Percentiles rank a stretch among this genome's conserved stretches.
Conservation (phyloP, 2,797 vertebrate genomes). For the Myotis planiceps region DNA sequence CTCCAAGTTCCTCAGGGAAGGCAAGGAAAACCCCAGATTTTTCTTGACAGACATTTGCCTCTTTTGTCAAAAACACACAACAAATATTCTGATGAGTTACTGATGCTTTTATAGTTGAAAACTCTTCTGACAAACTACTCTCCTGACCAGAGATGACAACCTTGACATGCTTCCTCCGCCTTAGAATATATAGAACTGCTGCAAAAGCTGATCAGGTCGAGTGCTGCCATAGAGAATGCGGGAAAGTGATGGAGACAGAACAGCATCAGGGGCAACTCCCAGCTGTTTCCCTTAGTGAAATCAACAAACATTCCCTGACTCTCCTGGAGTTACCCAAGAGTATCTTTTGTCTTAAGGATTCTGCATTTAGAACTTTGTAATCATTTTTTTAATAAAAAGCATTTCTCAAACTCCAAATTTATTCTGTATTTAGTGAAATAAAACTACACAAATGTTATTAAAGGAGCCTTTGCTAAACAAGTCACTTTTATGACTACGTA, state of each 20-base stretch:
- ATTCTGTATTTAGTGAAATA: slow-evolving; percentile 68
- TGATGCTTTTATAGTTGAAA: slow-evolving; percentile 81
- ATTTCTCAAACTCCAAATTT: slow-evolving; percentile 50
- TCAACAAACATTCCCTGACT: slow-evolving; percentile 34
- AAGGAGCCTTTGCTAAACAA: slow-evolving; percentile 71
- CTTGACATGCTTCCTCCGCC: slow-evolving; percentile 72
- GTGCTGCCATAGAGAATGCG: not conserved
- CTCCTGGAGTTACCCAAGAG: slow-evolving; percentile 6
- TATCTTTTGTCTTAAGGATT: slow-evolving; percentile 56
- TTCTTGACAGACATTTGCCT: slow-evolving; percentile 77
- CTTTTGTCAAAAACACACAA: slow-evolving; percentile 79
- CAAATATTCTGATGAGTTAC: slow-evolving; percentile 83
- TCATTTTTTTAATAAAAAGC: slow-evolving; percentile 70
- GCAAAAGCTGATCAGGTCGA: slow-evolving; percentile 54
- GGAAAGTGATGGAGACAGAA: not conserved
- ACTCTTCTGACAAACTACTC: slow-evolving; percentile 83
- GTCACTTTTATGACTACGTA: slow-evolving; percentile 70
- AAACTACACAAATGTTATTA: slow-evolving; percentile 47
- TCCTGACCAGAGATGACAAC: slow-evolving; percentile 82
- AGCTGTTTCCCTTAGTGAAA: slow-evolving; percentile 50
- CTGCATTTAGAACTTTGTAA: slow-evolving; percentile 62
- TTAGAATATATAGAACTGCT: slow-evolving; percentile 73
- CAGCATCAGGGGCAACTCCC: not conserved
- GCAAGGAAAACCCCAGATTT: slow-evolving; percentile 69
- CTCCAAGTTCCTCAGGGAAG: slow-evolving; percentile 58